Conservation (phyloP, 2,113 vertebrate species). For the Rallus limicola region DNA sequence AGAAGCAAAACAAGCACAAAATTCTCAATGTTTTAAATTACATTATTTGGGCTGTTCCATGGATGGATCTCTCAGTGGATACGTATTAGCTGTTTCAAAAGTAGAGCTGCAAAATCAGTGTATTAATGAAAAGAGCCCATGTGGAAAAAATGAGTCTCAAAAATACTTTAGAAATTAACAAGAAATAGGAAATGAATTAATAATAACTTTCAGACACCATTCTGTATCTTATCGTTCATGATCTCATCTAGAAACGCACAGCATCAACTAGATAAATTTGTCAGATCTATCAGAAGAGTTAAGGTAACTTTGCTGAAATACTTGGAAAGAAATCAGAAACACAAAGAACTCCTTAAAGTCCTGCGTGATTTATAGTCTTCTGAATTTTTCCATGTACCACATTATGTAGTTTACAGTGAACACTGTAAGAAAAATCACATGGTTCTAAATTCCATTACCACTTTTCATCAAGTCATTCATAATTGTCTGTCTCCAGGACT, state of each 20-base stretch:
- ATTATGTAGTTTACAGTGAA: neutral
- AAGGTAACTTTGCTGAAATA: conserved; percentile 19
- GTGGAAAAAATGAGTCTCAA: neutral
- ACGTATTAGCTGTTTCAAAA: conserved; percentile 17
- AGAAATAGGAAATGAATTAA: conserved; percentile 1
- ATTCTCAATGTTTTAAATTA: conserved; percentile 40
- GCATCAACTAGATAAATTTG: neutral
- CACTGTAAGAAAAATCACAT: conserved; percentile 49
- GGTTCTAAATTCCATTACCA: conserved; percentile 45
- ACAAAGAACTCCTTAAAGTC: conserved; percentile 4
- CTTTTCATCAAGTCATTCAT: conserved; percentile 49
- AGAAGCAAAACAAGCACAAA: conserved; percentile 48
- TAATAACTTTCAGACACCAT: neutral
- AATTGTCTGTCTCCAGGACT: conserved; percentile 9
- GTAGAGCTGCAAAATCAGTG: neutral
- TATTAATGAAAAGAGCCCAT: neutral
- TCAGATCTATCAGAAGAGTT: conserved; percentile 12
- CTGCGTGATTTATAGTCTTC: conserved; percentile 51
- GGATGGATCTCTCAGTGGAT: neutral
- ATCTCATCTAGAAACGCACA: neutral
- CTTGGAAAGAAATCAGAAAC: neutral
- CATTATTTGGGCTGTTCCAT: neutral
- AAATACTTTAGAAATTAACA: neutral
- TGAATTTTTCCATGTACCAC: neutral
- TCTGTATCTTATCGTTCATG: neutral